Base-by-base conservation (phyloP, 2,113 vertebrate species). In the Sclerurus mexicanus region DNA sequence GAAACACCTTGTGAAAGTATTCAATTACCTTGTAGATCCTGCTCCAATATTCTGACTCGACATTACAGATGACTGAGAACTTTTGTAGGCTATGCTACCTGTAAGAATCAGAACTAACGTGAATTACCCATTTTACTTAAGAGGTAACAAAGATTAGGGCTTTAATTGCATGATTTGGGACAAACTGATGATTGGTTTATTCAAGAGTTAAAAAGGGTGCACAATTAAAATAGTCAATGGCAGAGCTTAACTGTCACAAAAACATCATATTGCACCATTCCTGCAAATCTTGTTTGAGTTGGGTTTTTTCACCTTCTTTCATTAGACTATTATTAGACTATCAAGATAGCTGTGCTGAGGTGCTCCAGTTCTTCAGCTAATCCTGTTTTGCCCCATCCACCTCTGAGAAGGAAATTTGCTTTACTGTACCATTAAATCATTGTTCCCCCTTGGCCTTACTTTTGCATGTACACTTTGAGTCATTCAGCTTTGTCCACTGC, bases 11-110 rank as follows among this genome's bases (percentile, higher is more conserved):
- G 30, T 52, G 66, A 94, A 78, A 8, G 4, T 14, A 37, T 35
- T 82, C 46, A 62, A 56, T 91, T 98, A 99, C 99, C 98, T 99
- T 97, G 98, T 80, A 79, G 97, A 96, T 52, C 95, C 97, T 14
- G 97, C 91, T 80, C 50, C 42, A 2, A 31, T 81, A 7, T 89
- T 95, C 66, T 96, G 97, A 73, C 85, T 93, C 40, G 96, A 85
- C 7, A 46, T 89, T 73, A 90, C 74, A 86, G 79, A 97, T 59
- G 95, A 98, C 89, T 91, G 98, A 80, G 97, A 86, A 42, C 75
- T 90, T 89, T 94, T 96, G 93, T 97, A 97, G 75, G 96, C 90
- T 71, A 98, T 12, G 7, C 91, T 96, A 64, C 98, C 99, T 99
- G 91, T 71, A 95, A 90, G 49, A 86, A 85, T 39, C 1, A 55